A percentile compares a stretch with the other conserved stretches of the same genome.
Evolutionary conservation across 1,140 invertebrate species (phyloP).

Genomic region (Cyrtorhinus lividipennis): DNA sequence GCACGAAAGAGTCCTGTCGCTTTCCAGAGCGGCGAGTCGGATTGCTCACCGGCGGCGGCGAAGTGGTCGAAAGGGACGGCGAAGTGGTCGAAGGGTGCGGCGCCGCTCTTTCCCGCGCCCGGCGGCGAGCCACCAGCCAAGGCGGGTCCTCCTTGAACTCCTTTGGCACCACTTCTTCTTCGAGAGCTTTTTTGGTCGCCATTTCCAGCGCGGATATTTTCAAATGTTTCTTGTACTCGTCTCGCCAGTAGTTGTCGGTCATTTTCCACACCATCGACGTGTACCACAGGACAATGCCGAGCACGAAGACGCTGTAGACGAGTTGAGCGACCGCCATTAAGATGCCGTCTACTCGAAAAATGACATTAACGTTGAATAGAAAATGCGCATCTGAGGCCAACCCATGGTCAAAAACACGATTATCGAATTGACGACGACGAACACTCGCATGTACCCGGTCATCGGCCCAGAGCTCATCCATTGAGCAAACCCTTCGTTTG

Average conservation of each 20-base stretch:
- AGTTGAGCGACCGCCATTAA: slow-evolving; percentile 18
- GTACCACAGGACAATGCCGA: slow-evolving; percentile 18
- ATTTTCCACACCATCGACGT: slow-evolving; percentile 14
- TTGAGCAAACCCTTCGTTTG: slow-evolving; percentile 32
- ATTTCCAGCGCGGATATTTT: not conserved
- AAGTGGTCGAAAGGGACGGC: too few relatives aligned
- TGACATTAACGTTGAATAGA: slow-evolving; percentile 30
- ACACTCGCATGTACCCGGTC: slow-evolving; percentile 40
- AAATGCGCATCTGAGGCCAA: slow-evolving; percentile 38
- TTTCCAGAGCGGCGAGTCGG: too few relatives aligned
- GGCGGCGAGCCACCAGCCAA: not conserved
- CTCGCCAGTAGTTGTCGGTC: slow-evolving; percentile 18
- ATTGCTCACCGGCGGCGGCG: too few relatives aligned
- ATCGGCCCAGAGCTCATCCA: slow-evolving; percentile 40
- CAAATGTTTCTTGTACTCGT: slow-evolving; percentile 20
- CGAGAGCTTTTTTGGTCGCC: not conserved
- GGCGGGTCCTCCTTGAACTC: not conserved
- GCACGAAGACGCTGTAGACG: slow-evolving; percentile 10
- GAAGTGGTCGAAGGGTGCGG: too few relatives aligned
- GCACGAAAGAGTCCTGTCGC: too few relatives aligned
- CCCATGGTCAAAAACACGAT: slow-evolving; percentile 38
- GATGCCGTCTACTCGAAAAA: too few relatives aligned
- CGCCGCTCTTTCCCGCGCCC: not conserved
- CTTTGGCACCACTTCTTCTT: not conserved
- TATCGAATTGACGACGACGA: slow-evolving; percentile 40